Conservation (phyloP, 2,113 vertebrate species). For the Cyphomyrus plagiostoma region DNA sequence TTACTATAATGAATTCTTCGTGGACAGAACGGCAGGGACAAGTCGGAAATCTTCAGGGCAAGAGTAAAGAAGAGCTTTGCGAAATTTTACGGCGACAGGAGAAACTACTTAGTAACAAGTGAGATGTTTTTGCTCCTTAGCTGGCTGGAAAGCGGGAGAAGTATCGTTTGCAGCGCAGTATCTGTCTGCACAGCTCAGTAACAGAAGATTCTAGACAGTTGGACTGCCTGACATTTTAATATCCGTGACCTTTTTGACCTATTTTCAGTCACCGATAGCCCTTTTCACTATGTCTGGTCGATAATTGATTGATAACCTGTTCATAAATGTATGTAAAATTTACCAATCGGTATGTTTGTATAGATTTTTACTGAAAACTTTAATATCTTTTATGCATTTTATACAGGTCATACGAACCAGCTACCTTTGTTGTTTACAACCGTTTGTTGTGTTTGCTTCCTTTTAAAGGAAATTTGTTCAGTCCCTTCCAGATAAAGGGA, state of each 20-base stretch:
- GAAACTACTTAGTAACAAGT: conserved; percentile 76
- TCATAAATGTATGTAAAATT: neutral
- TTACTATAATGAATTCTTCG: conserved; percentile 46
- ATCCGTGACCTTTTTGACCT: neutral
- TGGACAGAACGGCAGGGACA: conserved; percentile 55
- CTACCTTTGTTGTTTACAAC: neutral
- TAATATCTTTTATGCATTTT: neutral
- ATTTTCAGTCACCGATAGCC: neutral
- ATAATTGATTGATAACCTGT: neutral
- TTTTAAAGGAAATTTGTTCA: conserved; percentile 72
- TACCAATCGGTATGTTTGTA: neutral
- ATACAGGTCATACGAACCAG: neutral
- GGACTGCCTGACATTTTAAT: neutral
- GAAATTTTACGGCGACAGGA: conserved; percentile 78
- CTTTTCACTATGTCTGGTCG: neutral
- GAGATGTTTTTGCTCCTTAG: conserved; percentile 35
- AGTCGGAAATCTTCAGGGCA: conserved; percentile 52
- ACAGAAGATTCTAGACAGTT: neutral
- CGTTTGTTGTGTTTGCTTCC: conserved; percentile 8
- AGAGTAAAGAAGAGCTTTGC: conserved; percentile 66
- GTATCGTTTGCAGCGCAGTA: neutral
- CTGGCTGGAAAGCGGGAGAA: neutral
- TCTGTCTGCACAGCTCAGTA: neutral
- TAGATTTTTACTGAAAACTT: neutral
- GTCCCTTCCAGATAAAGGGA: conserved; percentile 83